phyloP scores from a whole-genome alignment of 1,140 invertebrate genomes.

The Anthonomus grandis region DNA sequence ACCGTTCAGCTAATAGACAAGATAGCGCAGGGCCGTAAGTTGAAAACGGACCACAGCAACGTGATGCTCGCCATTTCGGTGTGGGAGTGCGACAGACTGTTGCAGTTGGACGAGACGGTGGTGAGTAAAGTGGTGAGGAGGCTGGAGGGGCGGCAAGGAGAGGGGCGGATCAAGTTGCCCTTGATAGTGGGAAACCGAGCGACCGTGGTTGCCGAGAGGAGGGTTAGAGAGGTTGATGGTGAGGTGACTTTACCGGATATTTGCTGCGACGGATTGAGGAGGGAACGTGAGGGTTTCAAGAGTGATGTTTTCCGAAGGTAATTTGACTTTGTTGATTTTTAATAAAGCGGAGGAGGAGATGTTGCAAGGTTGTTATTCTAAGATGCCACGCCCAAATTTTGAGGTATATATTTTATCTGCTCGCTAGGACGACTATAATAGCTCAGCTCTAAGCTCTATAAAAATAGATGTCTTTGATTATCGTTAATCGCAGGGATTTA shows the following conservation, averaged over 20 bases:
- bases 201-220: not conserved
- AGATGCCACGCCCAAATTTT: no score
- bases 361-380: no score
- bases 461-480: no score
- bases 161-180: constrained; percentile 9
- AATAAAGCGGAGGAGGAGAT: no score
- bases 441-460: no score
- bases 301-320: not conserved
- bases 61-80: constrained; percentile 15
- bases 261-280: no score
- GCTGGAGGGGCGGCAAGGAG: not conserved
- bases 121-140: constrained; percentile 18
- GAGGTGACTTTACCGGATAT: not conserved
- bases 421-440: no score
- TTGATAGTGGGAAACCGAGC: constrained; percentile 4
- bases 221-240: not conserved
- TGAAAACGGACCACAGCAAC: constrained; percentile 10
- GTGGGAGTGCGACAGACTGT: constrained; percentile 19
- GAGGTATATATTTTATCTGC: no score
- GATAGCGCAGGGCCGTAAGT: constrained; percentile 9
- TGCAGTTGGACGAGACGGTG: constrained; percentile 13
- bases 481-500: no score
- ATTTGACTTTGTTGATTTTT: not conserved
- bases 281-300: not conserved
- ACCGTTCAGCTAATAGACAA: constrained; percentile 15